Evolutionary conservation across 2,888 invertebrate species (phyloP), one percentile per base, ranked within the genome.

Genomic region (Mechanitis messenoides): DNA sequence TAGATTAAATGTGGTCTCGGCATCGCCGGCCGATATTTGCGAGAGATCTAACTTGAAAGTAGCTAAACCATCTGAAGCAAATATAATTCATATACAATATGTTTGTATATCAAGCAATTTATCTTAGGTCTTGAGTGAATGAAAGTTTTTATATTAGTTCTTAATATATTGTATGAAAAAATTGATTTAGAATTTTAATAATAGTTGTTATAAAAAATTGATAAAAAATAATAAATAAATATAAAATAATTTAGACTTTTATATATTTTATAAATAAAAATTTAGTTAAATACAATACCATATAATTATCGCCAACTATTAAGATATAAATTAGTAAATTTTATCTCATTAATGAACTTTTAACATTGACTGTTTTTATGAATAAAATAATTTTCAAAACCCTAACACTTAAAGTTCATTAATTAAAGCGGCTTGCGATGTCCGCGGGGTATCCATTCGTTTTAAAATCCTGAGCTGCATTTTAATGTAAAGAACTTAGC

Each of bases 1-100:
- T 70, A 97, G 91, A 78, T 94, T 93, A 73, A 95, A 91, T 42
- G 94, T 93, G 55, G 93, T 92, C 33, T 86, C 84, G 11, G 70
- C 76, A 50, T 85, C 87, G 12, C 83, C 83, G 1, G 93, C 91
- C 55, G 93, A 85, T 61, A 94, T 83, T 74, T 94, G 94, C 3
- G 91, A 88, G 55, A 94, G 76, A 70, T 93, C 93, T 72, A 93
- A 79, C 66, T 84, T 87, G 74, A 91, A 91, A 2, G 79, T 77
- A 31, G 84, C 87, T 45, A 85, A 69, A 5, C 89, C 87, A 75
- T 90, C 91, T 91, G 74, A 45, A 66, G 67, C 64, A 64, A 64
- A 63, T 62, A 58, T 35, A 35, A 33, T 42, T 38, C 45, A 38
- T 46, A n/a, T 47, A 57, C 45, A 38, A 33, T 33, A 9, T 46